Conservation (phyloP, 1,140 invertebrate genomes). For the Theocolax elegans region DNA sequence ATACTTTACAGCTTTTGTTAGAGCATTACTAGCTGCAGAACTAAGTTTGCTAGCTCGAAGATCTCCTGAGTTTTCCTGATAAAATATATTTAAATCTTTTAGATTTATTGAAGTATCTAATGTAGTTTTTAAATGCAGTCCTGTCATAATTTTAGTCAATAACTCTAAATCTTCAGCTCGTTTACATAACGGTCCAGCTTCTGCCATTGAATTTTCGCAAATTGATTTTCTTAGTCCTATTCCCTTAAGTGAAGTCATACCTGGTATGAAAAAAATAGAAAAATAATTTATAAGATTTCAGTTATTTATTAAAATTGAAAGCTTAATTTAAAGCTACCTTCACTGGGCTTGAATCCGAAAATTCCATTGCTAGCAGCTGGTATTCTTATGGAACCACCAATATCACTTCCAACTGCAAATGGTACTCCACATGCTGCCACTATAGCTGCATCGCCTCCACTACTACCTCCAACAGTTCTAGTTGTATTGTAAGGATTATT, state of each 20-base stretch:
- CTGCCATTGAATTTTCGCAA: constrained; percentile 72
- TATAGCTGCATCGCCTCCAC: constrained; percentile 82
- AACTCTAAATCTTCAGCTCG: constrained; percentile 79
- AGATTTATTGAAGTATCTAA: constrained; percentile 68
- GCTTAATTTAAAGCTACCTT: too few relatives aligned
- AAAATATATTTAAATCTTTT: constrained; percentile 80
- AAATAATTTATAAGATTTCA: too few relatives aligned
- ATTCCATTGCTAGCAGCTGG: constrained; percentile 95
- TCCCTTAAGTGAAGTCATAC: constrained; percentile 66
- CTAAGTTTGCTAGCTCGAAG: constrained; percentile 76
- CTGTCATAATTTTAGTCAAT: constrained; percentile 65
- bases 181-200: constrained; percentile 83
- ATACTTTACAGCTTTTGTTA: constrained; percentile 70
- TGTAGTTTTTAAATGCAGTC: constrained; percentile 61
- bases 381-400: constrained; percentile 95
- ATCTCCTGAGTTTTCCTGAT: constrained; percentile 79
- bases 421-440: constrained; percentile 82
- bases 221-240: constrained; percentile 72
- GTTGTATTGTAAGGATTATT: constrained; percentile 92
- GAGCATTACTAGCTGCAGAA: constrained; percentile 73
- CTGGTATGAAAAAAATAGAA: too few relatives aligned
- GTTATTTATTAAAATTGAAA: too few relatives aligned
- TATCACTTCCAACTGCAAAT: constrained; percentile 89
- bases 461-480: constrained; percentile 86
- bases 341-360: constrained; percentile 90